These are phyloP conservation scores for Odontothrips loti DNA, from an alignment of 2,888 invertebrate genomes.

Conservation along the genomic window DNA sequence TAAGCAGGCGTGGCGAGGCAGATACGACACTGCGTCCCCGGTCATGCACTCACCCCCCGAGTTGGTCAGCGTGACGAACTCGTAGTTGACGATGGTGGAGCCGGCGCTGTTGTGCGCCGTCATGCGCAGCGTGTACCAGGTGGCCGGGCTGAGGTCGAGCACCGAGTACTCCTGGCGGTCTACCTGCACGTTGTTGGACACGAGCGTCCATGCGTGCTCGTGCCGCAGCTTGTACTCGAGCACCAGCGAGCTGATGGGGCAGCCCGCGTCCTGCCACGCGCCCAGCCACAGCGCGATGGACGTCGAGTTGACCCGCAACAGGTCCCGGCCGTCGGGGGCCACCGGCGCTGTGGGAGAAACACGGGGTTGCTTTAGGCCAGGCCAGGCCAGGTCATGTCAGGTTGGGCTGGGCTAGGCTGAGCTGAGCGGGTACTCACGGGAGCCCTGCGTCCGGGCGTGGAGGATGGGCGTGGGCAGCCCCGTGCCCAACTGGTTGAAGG, in stretches of 20 bases:
- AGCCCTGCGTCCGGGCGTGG: conserved; percentile 46
- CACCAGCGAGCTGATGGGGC: conserved; percentile 47
- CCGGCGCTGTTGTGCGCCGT: conserved; percentile 36
- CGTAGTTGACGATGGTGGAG: conserved; percentile 41
- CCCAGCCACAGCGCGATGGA: conserved; percentile 46
- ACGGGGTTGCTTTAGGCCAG: conserved; percentile 45
- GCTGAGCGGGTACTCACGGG: conserved; percentile 43
- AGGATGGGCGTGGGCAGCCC: conserved; percentile 45
- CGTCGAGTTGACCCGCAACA: conserved; percentile 46
- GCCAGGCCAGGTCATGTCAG: conserved; percentile 44
- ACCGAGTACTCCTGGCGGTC: conserved; percentile 40
- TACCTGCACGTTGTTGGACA: conserved; percentile 40
- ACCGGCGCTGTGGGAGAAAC: conserved; percentile 45
- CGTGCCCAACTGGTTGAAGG: conserved; percentile 43
- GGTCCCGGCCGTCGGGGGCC: conserved; percentile 45
- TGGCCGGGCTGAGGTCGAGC: conserved; percentile 41
- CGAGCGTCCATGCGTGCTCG: conserved; percentile 38
- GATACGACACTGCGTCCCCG: no score
- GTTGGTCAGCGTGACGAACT: conserved; percentile 41
- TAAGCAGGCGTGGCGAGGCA: no score
- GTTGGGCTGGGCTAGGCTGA: conserved; percentile 45
- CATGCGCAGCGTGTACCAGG: conserved; percentile 42
- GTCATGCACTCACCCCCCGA: conserved; percentile 40
- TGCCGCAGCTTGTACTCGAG: conserved; percentile 43
- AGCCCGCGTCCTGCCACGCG: conserved; percentile 47